Percentiles rank a stretch among this genome's conserved stretches.
Conservation (phyloP, 2,113 vertebrate species). For the Solea senegalensis region DNA sequence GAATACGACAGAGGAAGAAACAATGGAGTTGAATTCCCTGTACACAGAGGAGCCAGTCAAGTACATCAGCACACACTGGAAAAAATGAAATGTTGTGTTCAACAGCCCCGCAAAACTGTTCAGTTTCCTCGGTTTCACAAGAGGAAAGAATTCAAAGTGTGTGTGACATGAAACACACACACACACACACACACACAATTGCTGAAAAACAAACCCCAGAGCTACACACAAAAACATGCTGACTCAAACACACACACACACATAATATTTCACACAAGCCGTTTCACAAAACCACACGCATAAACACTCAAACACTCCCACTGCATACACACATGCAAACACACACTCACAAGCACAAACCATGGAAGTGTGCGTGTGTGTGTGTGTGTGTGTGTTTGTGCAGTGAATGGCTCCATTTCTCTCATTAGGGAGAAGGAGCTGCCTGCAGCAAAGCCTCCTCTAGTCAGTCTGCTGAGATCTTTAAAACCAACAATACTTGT, state of each 20-base stretch:
- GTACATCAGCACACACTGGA: constrained; percentile 57
- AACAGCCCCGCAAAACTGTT: constrained; percentile 63
- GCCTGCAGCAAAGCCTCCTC: constrained; percentile 71
- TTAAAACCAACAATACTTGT: constrained; percentile 71
- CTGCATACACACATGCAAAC: not conserved
- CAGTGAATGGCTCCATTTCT: constrained; percentile 51
- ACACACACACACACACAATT: not conserved
- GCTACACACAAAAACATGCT: constrained; percentile 53
- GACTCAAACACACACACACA: constrained; percentile 54
- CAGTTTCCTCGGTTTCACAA: constrained; percentile 61
- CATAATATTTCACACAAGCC: constrained; percentile 47
- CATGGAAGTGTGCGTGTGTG: constrained; percentile 8
- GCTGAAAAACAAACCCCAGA: constrained; percentile 50
- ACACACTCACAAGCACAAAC: constrained; percentile 14
- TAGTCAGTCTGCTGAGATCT: constrained; percentile 67
- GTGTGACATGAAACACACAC: constrained; percentile 11
- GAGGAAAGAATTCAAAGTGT: constrained; percentile 67
- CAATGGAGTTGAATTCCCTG: constrained; percentile 33
- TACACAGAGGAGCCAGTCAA: constrained; percentile 48
- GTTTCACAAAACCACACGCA: constrained; percentile 62
- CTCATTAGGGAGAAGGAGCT: constrained; percentile 68
- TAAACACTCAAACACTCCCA: constrained; percentile 37
- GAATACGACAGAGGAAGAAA: constrained; percentile 21
- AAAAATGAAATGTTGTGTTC: constrained; percentile 71
- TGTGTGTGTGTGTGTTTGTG: constrained; percentile 19